phyloP scores from a whole-genome alignment of 2,797 vertebrate species.

The Dallia pectoralis region DNA sequence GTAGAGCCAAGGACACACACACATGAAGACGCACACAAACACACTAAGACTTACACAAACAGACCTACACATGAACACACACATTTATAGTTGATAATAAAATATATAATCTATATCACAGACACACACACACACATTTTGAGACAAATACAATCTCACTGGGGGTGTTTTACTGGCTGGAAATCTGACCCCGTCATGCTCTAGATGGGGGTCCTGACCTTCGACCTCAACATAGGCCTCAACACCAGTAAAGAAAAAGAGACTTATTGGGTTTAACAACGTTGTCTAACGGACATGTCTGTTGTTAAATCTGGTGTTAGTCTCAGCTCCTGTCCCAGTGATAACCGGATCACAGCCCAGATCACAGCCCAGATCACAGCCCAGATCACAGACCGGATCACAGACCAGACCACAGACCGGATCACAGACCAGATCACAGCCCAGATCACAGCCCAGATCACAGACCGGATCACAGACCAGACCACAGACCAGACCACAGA shows the following conservation, averaged over 20 bases:
- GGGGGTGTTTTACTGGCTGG: slow-evolving; percentile 57
- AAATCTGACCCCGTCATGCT: slow-evolving; percentile 48
- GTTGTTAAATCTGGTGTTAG: slow-evolving; percentile 23
- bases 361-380: no score
- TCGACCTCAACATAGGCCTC: slow-evolving; percentile 28
- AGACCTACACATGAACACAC: no score
- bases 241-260: background rate
- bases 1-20: slow-evolving; percentile 6
- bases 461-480: no score
- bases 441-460: no score
- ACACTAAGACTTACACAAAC: no score
- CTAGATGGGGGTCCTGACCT: slow-evolving; percentile 27
- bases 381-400: no score
- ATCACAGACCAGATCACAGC: no score
- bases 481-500: no score
- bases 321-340: slow-evolving; percentile 1
- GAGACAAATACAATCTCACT: slow-evolving; percentile 18
- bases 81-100: no score
- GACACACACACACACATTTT: background rate
- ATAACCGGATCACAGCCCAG: no score
- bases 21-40: no score
- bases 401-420: no score
- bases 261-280: background rate
- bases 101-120: background rate
- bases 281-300: background rate